Percentiles rank a stretch among this genome's conserved stretches.
phyloP scores from a whole-genome alignment of 2,888 invertebrate species.

The Cantharis flavilabris region DNA sequence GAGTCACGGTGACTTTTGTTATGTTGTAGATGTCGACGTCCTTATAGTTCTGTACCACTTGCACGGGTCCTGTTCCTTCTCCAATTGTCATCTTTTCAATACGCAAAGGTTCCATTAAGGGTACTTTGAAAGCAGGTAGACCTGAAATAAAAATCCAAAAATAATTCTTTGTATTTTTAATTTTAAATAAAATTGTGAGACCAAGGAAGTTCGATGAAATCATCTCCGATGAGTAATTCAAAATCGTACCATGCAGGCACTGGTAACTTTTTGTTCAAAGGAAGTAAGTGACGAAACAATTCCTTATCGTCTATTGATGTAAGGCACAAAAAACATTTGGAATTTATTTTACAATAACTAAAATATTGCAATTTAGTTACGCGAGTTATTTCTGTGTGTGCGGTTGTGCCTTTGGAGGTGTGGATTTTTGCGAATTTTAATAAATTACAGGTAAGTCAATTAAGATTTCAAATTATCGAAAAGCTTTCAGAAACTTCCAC shows the following conservation, averaged over 20 bases:
- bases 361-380: neutral
- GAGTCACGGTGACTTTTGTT: slow-evolving; percentile 62
- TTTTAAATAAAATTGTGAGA: neutral
- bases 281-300: neutral
- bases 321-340: neutral
- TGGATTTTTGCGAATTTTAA: neutral
- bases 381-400: neutral
- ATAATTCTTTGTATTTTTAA: no score
- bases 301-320: neutral
- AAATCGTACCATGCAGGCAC: neutral
- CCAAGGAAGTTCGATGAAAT: neutral
- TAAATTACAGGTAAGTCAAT: neutral
- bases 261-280: neutral
- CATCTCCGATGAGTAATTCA: neutral
- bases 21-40: slow-evolving; percentile 69
- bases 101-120: slow-evolving; percentile 53
- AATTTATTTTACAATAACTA: neutral
- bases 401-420: neutral
- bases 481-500: neutral
- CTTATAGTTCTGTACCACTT: slow-evolving; percentile 68
- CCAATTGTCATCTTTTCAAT: slow-evolving; percentile 54
- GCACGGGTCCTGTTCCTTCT: slow-evolving; percentile 63
- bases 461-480: neutral
- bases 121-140: slow-evolving; percentile 44
- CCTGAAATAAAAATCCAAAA: neutral